A percentile compares a stretch with the other conserved stretches of the same genome.
Conservation (phyloP, 2,888 invertebrate genomes). For the Eucera pruinosa region DNA sequence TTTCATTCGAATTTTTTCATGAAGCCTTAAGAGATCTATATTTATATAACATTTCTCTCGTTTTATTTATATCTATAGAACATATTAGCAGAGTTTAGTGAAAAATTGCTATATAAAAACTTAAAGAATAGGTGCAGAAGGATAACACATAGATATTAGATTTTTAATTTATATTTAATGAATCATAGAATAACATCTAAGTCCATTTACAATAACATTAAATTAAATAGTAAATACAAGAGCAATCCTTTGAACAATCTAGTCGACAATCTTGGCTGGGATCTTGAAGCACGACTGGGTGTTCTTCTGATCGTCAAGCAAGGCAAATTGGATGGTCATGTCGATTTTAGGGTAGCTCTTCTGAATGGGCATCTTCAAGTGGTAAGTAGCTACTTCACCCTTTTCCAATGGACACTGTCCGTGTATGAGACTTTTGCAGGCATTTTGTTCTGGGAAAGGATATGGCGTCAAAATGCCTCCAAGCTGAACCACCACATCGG, state of each 20-base stretch:
- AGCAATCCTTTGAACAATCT: background rate
- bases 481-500: slow-evolving; percentile 67
- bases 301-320: slow-evolving; percentile 68
- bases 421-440: slow-evolving; percentile 73
- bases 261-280: slow-evolving; percentile 63
- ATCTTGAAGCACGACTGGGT: slow-evolving; percentile 75
- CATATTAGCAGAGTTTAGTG: too few species aligned
- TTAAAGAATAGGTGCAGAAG: too few species aligned
- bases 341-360: slow-evolving; percentile 70
- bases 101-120: too few species aligned
- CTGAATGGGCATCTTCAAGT: slow-evolving; percentile 76
- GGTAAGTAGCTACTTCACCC: slow-evolving; percentile 76
- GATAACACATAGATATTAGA: too few species aligned
- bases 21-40: too few species aligned
- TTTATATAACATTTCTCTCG: too few species aligned
- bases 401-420: slow-evolving; percentile 78
- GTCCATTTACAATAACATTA: too few species aligned
- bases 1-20: too few species aligned
- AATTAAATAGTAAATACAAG: too few species aligned
- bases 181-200: too few species aligned
- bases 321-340: slow-evolving; percentile 70
- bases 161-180: too few species aligned
- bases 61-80: too few species aligned
- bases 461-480: slow-evolving; percentile 65
- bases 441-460: slow-evolving; percentile 75